Percentiles rank a stretch among this genome's conserved stretches.
phyloP scores from a whole-genome alignment of 1,140 invertebrate species.

The Hypothenemus hampei region DNA sequence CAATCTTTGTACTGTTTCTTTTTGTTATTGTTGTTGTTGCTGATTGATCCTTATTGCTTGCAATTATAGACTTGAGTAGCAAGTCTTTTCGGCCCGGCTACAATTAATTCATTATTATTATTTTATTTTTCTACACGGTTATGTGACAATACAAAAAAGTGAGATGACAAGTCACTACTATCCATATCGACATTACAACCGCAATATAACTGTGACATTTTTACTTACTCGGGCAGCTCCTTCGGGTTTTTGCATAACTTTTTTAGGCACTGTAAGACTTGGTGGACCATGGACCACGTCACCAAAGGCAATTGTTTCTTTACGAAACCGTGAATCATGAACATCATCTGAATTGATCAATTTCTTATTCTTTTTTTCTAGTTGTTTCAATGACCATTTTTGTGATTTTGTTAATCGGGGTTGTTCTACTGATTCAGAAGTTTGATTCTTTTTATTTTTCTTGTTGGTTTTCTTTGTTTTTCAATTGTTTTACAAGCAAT shows the following conservation, averaged over 20 bases:
- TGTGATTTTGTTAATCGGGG: conserved; percentile 48
- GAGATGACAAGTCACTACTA: no score
- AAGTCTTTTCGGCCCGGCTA: conserved; percentile 55
- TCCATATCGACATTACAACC: no score
- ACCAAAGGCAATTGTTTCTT: conserved; percentile 60
- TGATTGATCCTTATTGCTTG: conserved; percentile 18
- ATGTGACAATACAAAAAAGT: no score
- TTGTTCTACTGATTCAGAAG: conserved; percentile 34
- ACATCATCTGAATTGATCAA: conserved; percentile 29
- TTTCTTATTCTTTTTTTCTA: conserved; percentile 48
- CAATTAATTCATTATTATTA: conserved; percentile 11
- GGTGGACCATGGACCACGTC: conserved; percentile 64
- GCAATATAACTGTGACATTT: no score
- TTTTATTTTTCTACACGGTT: no score
- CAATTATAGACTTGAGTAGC: conserved; percentile 51
- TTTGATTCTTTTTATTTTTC: conserved; percentile 45
- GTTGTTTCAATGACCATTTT: conserved; percentile 47
- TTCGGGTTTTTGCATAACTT: conserved; percentile 42
- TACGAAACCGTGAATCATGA: conserved; percentile 44
- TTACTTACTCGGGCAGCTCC: conserved; percentile 47
- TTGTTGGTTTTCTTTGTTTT: conserved; percentile 46
- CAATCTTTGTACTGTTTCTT: background rate
- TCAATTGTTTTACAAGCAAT: conserved; percentile 39
- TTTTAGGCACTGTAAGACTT: conserved; percentile 50
- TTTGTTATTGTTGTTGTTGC: background rate